phyloP scores from a whole-genome alignment of 1,140 invertebrate species.

The Dendrolimus punctatus region DNA sequence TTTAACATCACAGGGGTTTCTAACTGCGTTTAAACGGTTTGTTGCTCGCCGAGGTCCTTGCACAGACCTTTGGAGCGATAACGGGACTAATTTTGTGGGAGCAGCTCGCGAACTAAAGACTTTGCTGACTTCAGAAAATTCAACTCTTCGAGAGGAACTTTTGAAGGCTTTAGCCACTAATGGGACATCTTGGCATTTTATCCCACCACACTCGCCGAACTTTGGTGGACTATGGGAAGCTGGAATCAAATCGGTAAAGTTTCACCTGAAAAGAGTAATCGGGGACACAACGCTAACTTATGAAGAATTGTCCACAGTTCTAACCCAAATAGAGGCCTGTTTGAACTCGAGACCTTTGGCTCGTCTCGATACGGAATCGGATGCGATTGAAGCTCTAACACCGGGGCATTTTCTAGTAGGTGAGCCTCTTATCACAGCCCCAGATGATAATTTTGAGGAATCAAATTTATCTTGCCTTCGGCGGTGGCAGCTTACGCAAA shows the following conservation, averaged over 20 bases:
- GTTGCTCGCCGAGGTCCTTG: background rate
- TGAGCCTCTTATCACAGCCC: background rate
- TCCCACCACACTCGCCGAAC: background rate
- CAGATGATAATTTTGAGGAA: background rate
- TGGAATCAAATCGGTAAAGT: background rate
- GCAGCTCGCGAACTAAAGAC: background rate
- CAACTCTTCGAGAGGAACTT: background rate
- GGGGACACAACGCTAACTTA: background rate
- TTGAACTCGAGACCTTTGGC: constrained; percentile 1
- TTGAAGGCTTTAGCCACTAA: background rate
- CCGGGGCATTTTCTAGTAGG: constrained; percentile 2
- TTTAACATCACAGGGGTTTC: background rate
- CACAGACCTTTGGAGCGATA: background rate
- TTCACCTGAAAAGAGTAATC: background rate
- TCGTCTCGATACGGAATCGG: background rate
- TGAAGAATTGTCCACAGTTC: constrained; percentile 2
- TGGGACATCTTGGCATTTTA: constrained; percentile 1
- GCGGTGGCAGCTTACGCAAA: background rate
- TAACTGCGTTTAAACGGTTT: constrained; percentile 2
- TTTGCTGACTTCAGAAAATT: background rate
- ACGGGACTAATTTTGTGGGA: constrained; percentile 1
- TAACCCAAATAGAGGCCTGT: constrained; percentile 1
- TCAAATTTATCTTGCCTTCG: background rate
- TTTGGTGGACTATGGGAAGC: constrained; percentile 5
- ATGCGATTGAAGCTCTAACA: background rate